A percentile compares a stretch with the other conserved stretches of the same genome.
These are phyloP conservation scores for Brachyhypopomus gauderio DNA, from an alignment of 2,113 vertebrate species.

Conservation along the genomic window DNA sequence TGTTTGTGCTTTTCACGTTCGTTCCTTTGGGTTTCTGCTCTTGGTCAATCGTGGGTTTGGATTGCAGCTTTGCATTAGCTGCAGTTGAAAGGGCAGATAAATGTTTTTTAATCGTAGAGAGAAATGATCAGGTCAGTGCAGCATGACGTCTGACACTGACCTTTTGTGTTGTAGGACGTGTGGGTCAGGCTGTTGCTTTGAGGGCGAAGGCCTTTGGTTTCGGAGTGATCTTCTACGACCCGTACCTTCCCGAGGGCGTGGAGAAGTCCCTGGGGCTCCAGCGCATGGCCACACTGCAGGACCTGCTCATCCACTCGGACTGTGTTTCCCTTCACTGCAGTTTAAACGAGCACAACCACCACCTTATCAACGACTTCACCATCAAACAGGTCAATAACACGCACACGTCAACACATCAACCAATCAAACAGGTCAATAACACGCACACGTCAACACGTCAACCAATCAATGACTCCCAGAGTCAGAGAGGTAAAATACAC, in stretches of 20 bases:
- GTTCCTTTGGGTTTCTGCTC: no score
- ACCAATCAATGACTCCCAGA: constrained; percentile 76
- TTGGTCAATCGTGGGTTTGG: no score
- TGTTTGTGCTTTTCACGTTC: no score
- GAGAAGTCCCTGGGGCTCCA: constrained; percentile 82
- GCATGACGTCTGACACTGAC: background rate
- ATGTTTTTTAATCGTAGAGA: no score
- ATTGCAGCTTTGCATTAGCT: no score
- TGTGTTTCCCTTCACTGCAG: constrained; percentile 84
- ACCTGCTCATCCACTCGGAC: constrained; percentile 83
- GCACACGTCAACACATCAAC: constrained; percentile 67
- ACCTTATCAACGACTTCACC: constrained; percentile 87
- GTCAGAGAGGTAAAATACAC: constrained; percentile 72
- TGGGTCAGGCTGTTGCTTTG: constrained; percentile 82
- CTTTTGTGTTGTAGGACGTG: constrained; percentile 66
- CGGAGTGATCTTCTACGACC: constrained; percentile 83
- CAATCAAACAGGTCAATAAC: constrained; percentile 80
- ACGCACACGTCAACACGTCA: constrained; percentile 60
- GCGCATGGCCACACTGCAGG: constrained; percentile 81
- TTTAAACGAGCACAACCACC: constrained; percentile 85
- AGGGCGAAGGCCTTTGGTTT: constrained; percentile 83
- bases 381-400: constrained; percentile 79
- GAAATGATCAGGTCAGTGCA: no score
- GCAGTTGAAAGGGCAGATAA: no score
- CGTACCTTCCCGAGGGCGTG: constrained; percentile 81